These are phyloP conservation scores for Gopherus evgoodei DNA, from an alignment of 2,113 vertebrate genomes.

Conservation along the genomic window DNA sequence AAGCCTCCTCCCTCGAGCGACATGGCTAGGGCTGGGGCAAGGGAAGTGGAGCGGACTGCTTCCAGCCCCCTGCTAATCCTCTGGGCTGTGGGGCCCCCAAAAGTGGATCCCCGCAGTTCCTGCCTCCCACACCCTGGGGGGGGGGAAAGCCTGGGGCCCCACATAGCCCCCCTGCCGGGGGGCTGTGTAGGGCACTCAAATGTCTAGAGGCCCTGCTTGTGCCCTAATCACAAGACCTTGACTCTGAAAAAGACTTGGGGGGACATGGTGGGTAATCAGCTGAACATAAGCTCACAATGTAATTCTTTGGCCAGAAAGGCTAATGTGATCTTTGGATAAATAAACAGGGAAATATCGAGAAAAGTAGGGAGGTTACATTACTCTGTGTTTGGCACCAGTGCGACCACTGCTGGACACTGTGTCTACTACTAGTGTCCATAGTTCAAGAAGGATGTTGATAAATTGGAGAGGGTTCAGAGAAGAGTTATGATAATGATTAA, in stretches of 20 bases:
- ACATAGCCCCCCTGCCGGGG: too few relatives aligned
- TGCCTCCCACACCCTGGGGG: too few relatives aligned
- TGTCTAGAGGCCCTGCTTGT: neutral
- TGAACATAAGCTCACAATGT: neutral
- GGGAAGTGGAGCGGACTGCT: too few relatives aligned
- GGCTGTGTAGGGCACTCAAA: too few relatives aligned
- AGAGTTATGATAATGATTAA: neutral
- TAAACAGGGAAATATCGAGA: neutral
- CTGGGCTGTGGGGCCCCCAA: too few relatives aligned
- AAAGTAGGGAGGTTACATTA: neutral
- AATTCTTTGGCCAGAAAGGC: neutral
- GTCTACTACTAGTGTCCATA: neutral
- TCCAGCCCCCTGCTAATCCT: too few relatives aligned
- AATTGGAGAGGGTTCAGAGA: neutral
- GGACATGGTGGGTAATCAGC: neutral
- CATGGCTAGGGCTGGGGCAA: too few relatives aligned
- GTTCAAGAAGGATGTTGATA: neutral
- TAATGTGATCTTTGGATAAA: neutral
- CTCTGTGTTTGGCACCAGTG: neutral
- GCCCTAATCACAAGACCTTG: neutral
- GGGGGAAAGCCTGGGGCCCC: too few relatives aligned
- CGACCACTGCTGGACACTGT: neutral
- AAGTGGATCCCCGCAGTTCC: too few relatives aligned
- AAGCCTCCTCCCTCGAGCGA: too few relatives aligned
- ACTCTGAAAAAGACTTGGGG: neutral